Conservation (phyloP, 2,797 vertebrate species). For the Myotis daubentonii region DNA sequence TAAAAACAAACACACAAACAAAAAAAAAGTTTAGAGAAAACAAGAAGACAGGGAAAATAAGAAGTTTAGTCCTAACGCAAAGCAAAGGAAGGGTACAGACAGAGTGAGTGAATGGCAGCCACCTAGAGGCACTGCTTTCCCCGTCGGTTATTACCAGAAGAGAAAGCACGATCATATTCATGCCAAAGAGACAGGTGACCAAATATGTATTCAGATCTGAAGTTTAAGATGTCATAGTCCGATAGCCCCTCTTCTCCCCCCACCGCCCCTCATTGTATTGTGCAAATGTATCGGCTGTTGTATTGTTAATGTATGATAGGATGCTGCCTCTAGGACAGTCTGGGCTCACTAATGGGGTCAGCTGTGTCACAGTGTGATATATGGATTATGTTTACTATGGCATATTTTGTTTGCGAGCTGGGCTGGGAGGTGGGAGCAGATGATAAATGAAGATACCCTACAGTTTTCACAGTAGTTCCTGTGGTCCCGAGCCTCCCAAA, state of each 20-base stretch:
- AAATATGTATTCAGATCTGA: constrained; percentile 14
- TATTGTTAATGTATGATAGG: constrained; percentile 74
- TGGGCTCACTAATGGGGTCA: constrained; percentile 82
- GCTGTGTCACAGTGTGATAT: constrained; percentile 85
- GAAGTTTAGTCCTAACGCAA: constrained; percentile 42
- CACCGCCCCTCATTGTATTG: background rate
- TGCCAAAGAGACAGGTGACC: constrained; percentile 47
- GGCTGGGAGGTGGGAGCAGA: constrained; percentile 85
- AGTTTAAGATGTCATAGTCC: constrained; percentile 52
- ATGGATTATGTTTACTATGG: constrained; percentile 92
- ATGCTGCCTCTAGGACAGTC: constrained; percentile 63
- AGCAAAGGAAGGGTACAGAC: background rate
- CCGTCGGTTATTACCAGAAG: constrained; percentile 37
- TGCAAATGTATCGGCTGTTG: constrained; percentile 54
- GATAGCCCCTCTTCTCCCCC: background rate
- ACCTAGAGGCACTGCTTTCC: background rate
- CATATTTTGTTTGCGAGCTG: constrained; percentile 88
- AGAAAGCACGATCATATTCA: background rate
- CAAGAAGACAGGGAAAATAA: background rate
- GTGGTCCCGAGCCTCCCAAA: constrained; percentile 81
- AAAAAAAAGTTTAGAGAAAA: background rate
- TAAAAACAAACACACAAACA: constrained; percentile 4
- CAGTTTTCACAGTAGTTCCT: constrained; percentile 86
- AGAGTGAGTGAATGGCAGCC: fast-evolving
- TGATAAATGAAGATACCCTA: constrained; percentile 91